These are phyloP conservation scores for Sminthurinus signatus DNA, from an alignment of 1,140 invertebrate genomes.

Conservation along the genomic window DNA sequence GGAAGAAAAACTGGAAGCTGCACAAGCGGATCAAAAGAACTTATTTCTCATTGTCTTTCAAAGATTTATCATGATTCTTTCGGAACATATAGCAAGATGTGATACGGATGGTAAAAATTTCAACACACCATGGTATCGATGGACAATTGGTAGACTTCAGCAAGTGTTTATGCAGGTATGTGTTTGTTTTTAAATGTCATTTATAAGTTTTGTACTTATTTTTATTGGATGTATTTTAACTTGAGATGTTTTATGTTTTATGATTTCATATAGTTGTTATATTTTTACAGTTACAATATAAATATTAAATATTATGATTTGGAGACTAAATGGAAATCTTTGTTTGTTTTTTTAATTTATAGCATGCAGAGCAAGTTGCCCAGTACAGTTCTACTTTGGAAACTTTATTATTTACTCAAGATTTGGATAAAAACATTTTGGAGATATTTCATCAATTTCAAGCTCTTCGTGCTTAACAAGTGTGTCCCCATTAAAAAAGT, in stretches of 20 bases:
- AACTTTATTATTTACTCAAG: conserved; percentile 89
- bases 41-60: conserved; percentile 96
- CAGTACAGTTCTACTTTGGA: conserved; percentile 92
- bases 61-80: conserved; percentile 96
- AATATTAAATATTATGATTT: not conserved
- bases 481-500: too few relatives aligned
- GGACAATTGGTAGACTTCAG: conserved; percentile 88
- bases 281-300: not conserved
- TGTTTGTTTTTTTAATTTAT: conserved; percentile 39
- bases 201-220: not conserved
- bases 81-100: conserved; percentile 87
- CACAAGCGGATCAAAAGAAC: conserved; percentile 93
- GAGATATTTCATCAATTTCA: conserved; percentile 97
- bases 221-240: not conserved
- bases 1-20: conserved; percentile 90
- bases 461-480: conserved; percentile 57
- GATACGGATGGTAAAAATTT: conserved; percentile 89
- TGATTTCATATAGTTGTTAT: too few relatives aligned
- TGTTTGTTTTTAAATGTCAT: conserved; percentile 43
- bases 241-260: not conserved
- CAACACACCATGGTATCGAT: conserved; percentile 93
- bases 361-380: conserved; percentile 97
- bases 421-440: conserved; percentile 91
- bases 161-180: conserved; percentile 91
- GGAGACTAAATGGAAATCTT: not conserved